Conservation (phyloP, 2,888 invertebrate genomes). For the Resseliella maxima region DNA sequence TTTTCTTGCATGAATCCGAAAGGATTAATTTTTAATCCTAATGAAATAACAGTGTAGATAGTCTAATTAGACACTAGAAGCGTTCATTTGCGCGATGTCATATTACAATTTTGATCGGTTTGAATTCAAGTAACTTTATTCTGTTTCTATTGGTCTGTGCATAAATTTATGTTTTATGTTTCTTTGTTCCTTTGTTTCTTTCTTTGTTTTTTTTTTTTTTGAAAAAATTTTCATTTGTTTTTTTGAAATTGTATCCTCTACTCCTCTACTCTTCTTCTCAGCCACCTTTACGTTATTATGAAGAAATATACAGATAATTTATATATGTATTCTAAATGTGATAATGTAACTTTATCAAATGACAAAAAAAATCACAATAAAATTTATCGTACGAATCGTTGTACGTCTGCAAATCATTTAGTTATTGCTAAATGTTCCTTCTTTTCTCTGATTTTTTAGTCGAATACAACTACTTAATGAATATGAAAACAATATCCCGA, state of each 20-base stretch:
- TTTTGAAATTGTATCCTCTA: background rate
- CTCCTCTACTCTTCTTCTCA: background rate
- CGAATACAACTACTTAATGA: background rate
- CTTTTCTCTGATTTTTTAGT: background rate
- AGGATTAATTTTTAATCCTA: too few relatives aligned
- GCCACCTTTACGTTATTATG: background rate
- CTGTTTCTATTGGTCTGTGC: background rate
- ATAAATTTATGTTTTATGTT: background rate
- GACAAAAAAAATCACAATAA: background rate
- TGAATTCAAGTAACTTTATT: background rate
- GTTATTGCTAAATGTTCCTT: background rate
- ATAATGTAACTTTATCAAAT: background rate
- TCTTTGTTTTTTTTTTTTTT: background rate
- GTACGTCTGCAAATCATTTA: background rate
- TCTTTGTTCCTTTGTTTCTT: background rate
- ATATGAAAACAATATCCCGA: too few relatives aligned
- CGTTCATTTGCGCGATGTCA: slow-evolving; percentile 48
- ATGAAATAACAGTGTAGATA: too few relatives aligned
- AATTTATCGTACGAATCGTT: background rate
- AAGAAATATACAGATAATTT: slow-evolving; percentile 14
- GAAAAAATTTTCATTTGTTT: background rate
- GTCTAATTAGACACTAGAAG: too few relatives aligned
- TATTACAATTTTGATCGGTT: background rate
- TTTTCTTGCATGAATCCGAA: too few relatives aligned
- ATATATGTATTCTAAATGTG: too few relatives aligned